Conservation (phyloP, 1,140 invertebrate species). For the Planococcus citri region DNA sequence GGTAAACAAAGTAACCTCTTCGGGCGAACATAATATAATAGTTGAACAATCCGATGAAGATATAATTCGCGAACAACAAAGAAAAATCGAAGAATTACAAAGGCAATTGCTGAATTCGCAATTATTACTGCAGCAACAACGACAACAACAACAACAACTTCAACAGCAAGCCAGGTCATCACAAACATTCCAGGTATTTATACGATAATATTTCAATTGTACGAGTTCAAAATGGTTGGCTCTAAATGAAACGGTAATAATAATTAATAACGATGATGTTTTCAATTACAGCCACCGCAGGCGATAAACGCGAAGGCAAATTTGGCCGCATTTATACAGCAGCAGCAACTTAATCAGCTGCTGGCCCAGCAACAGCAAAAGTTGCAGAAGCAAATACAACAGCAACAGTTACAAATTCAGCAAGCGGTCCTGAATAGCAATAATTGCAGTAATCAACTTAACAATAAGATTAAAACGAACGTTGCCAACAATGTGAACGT, state of each 20-base stretch:
- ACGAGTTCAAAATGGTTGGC: conserved; percentile 17
- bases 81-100: conserved; percentile 76
- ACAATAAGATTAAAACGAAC: conserved; percentile 30
- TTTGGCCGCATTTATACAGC: conserved; percentile 40
- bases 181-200: conserved; percentile 32
- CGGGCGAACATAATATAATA: not conserved
- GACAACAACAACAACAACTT: conserved; percentile 35
- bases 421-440: conserved; percentile 26
- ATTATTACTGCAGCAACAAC: conserved; percentile 53
- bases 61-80: conserved; percentile 68
- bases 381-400: conserved; percentile 33
- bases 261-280: conserved; percentile 29
- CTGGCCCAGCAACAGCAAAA: conserved; percentile 38
- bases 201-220: conserved; percentile 23
- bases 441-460: conserved; percentile 31
- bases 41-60: conserved; percentile 21
- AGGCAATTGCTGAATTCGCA: conserved; percentile 60
- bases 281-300: conserved; percentile 24
- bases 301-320: conserved; percentile 39
- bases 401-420: conserved; percentile 24
- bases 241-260: not conserved
- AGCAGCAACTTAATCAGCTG: conserved; percentile 37
- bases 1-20: not conserved
- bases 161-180: conserved; percentile 42
- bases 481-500: conserved; percentile 23